Conservation (phyloP, 2,797 vertebrate species). For the Pipistrellus pygmaeus region DNA sequence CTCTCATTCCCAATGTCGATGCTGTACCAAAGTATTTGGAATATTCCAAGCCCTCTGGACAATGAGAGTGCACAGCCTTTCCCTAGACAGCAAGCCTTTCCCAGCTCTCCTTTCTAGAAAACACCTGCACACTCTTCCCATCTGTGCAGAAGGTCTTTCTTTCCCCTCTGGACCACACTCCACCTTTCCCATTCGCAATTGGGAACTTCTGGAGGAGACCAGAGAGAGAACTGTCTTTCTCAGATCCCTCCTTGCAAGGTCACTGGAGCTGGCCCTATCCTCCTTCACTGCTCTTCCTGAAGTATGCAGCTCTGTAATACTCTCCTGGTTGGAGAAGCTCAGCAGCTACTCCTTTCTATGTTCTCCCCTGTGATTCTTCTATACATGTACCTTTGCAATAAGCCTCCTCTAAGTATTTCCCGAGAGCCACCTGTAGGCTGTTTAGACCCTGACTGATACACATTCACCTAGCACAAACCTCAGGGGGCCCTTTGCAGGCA, state of each 20-base stretch:
- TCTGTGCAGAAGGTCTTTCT: neutral
- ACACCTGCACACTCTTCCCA: neutral
- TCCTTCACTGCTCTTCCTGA: neutral
- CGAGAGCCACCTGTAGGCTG: neutral
- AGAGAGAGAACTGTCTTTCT: neutral
- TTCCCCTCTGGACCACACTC: neutral
- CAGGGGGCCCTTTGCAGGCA: neutral
- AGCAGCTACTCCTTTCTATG: neutral
- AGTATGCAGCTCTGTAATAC: neutral
- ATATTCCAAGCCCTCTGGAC: neutral
- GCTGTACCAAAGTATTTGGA: neutral
- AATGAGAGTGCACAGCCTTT: neutral
- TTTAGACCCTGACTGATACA: neutral
- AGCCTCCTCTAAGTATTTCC: neutral
- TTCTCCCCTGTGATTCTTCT: neutral
- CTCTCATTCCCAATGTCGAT: neutral
- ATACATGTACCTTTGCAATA: neutral
- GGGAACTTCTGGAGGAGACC: neutral
- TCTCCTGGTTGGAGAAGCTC: neutral
- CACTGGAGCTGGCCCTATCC: neutral
- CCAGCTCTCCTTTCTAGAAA: slow-evolving; percentile 15
- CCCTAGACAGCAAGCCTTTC: neutral
- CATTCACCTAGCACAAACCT: neutral
- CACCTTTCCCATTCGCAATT: neutral
- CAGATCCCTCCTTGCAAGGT: neutral